Evolutionary conservation across 2,797 vertebrate species (phyloP).

Genomic region (Manis crassicaudata): DNA sequence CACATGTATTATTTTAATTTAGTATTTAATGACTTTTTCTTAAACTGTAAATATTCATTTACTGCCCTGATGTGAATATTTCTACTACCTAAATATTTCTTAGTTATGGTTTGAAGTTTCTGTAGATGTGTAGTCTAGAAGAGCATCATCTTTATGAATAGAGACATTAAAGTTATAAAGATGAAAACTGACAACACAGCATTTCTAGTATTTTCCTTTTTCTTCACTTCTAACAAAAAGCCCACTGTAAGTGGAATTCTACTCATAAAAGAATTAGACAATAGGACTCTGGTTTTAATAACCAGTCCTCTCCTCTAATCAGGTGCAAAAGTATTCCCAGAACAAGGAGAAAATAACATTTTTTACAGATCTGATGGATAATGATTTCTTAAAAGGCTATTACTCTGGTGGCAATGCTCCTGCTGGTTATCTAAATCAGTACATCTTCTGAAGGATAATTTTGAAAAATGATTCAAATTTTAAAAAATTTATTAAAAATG

Average conservation of each 20-base stretch:
- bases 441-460: background rate
- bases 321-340: background rate
- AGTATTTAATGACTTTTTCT: background rate
- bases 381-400: background rate
- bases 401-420: background rate
- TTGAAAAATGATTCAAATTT: background rate
- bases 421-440: conserved; percentile 14
- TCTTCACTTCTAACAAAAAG: background rate
- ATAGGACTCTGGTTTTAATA: background rate
- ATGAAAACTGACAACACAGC: background rate
- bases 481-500: background rate
- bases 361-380: background rate
- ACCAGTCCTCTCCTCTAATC: background rate
- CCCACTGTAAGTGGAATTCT: background rate
- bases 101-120: background rate
- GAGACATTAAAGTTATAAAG: background rate
- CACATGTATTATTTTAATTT: conserved; percentile 9
- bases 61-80: background rate
- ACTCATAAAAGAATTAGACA: conserved; percentile 20
- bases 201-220: conserved; percentile 17
- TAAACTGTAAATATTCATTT: background rate
- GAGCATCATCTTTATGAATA: background rate
- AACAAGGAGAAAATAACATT: background rate
- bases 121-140: background rate
- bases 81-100: background rate